phyloP scores from a whole-genome alignment of 2,113 vertebrate genomes.

The Aix galericulata region DNA sequence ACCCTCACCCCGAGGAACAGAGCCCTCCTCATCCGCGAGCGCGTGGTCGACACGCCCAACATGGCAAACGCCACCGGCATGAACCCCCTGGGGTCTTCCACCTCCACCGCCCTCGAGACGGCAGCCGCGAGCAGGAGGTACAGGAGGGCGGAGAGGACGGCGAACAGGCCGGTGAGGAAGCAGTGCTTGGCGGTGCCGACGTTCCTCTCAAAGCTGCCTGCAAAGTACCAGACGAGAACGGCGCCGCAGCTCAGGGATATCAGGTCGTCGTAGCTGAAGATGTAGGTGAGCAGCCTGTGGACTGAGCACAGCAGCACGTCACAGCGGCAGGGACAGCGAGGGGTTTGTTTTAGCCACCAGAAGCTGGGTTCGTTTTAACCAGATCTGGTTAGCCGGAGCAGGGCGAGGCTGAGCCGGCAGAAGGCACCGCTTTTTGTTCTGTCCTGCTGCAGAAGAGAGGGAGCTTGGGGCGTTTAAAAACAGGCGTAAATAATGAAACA shows the following conservation, averaged over 20 bases:
- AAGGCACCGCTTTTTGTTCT: background rate
- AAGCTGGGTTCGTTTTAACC: no score
- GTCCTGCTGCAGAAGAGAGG: background rate
- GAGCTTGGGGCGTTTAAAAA: background rate
- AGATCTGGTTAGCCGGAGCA: background rate
- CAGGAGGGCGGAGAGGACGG: slow-evolving; percentile 68
- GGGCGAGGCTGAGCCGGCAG: background rate
- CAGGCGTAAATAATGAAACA: background rate
- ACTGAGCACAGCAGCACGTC: slow-evolving; percentile 69
- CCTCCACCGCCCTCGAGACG: slow-evolving; percentile 14
- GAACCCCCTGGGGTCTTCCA: slow-evolving; percentile 77
- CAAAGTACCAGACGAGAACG: slow-evolving; percentile 76
- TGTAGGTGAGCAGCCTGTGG: slow-evolving; percentile 83
- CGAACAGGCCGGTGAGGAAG: slow-evolving; percentile 72
- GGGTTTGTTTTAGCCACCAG: background rate
- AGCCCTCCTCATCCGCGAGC: slow-evolving; percentile 67
- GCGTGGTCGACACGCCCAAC: slow-evolving; percentile 72
- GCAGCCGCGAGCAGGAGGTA: slow-evolving; percentile 64
- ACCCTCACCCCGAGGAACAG: slow-evolving; percentile 75
- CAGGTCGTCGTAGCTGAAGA: slow-evolving; percentile 80
- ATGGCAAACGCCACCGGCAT: slow-evolving; percentile 78
- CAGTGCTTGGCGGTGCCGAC: slow-evolving; percentile 82
- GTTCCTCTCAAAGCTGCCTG: slow-evolving; percentile 79
- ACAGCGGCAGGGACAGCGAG: background rate
- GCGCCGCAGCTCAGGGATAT: slow-evolving; percentile 71